Evolutionary conservation across 1,140 invertebrate species (phyloP).

Genomic region (Proales similis): DNA sequence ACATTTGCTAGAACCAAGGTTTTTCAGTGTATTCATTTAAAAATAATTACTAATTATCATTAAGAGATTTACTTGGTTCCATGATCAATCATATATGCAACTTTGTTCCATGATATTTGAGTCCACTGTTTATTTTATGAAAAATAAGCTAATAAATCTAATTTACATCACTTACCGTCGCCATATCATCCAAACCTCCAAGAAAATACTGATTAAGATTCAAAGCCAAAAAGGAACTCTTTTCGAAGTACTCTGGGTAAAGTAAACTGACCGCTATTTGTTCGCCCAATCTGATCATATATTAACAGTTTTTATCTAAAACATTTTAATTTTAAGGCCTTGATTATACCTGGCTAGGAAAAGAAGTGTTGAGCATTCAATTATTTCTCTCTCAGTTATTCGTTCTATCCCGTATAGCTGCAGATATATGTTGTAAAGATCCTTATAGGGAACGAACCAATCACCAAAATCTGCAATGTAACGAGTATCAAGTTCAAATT

Average conservation of each 20-base stretch:
- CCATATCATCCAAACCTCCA: conserved; percentile 47
- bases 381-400: conserved; percentile 41
- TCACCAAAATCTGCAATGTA: conserved; percentile 39
- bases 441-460: conserved; percentile 46
- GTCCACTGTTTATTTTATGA: conserved; percentile 41
- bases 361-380: conserved; percentile 41
- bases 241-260: conserved; percentile 40
- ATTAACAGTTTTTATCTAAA: too few species aligned
- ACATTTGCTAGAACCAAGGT: conserved; percentile 3
- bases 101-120: conserved; percentile 42
- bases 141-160: not conserved
- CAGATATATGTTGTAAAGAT: conserved; percentile 44
- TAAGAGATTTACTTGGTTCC: conserved; percentile 41
- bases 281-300: conserved; percentile 39
- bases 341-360: conserved; percentile 42
- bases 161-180: conserved; percentile 26
- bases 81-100: conserved; percentile 42
- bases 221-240: conserved; percentile 44
- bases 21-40: not conserved
- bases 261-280: conserved; percentile 40
- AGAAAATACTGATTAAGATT: conserved; percentile 44
- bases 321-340: too few species aligned
- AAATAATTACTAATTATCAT: not conserved
- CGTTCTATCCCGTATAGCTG: conserved; percentile 42
- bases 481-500: conserved; percentile 40